Conservation (phyloP, 2,797 vertebrate species). For the Poecile montanus region DNA sequence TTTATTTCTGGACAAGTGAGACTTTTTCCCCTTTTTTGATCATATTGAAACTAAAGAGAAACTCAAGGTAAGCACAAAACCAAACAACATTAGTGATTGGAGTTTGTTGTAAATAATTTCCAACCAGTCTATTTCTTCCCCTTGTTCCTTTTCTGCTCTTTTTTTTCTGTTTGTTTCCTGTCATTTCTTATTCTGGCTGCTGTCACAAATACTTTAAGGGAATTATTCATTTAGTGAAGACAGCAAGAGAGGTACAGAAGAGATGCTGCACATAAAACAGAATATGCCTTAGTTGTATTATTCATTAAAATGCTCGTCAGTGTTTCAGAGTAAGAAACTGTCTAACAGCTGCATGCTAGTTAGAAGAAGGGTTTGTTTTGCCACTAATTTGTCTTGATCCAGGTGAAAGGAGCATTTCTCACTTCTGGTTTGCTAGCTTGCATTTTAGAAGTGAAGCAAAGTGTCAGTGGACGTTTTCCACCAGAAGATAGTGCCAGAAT, state of each 20-base stretch:
- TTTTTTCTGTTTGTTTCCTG: constrained; percentile 13
- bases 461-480: neutral
- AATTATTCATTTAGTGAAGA: constrained; percentile 51
- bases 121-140: neutral
- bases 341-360: neutral
- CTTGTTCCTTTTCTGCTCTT: neutral
- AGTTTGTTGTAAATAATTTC: constrained; percentile 2
- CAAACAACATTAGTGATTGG: neutral
- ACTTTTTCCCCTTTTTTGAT: neutral
- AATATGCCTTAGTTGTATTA: constrained; percentile 44
- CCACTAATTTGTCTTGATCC: neutral
- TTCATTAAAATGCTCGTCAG: constrained; percentile 35
- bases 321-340: neutral
- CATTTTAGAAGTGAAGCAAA: neutral
- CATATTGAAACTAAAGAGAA: neutral
- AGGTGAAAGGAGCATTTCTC: neutral
- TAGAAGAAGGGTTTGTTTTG: constrained; percentile 1
- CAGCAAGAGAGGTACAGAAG: neutral
- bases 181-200: neutral
- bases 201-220: constrained; percentile 26
- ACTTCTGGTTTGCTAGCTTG: neutral
- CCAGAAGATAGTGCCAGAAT: neutral
- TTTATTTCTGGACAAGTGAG: neutral
- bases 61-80: neutral
- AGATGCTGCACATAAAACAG: neutral